Evolutionary conservation across 2,113 vertebrate species (phyloP).

Genomic region (Engystomops pustulosus): DNA sequence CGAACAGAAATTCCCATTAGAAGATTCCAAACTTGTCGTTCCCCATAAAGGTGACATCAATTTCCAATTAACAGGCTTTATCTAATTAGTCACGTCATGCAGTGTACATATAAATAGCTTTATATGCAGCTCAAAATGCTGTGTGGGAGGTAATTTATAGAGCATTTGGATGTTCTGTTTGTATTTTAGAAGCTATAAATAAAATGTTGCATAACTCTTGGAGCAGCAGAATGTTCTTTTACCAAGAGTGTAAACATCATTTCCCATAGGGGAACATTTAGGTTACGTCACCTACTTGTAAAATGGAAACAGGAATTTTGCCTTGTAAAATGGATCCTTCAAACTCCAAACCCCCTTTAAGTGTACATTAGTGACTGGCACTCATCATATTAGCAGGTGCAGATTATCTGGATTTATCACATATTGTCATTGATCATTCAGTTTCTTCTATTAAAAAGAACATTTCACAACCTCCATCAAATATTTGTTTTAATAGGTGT

Average conservation of each 20-base stretch:
- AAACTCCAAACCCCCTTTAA: too few species aligned
- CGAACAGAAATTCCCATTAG: constrained; percentile 57
- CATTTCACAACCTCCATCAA: too few species aligned
- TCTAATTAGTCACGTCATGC: constrained; percentile 50
- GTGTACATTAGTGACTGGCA: too few species aligned
- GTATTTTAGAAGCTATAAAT: constrained; percentile 23
- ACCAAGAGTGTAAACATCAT: neutral
- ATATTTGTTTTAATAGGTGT: too few species aligned
- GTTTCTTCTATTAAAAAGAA: too few species aligned
- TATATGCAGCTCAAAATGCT: constrained; percentile 23
- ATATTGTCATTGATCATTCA: too few species aligned
- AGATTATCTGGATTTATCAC: too few species aligned
- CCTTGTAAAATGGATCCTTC: too few species aligned
- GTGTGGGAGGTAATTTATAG: neutral
- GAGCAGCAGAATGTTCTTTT: neutral
- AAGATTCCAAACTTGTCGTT: constrained; percentile 62
- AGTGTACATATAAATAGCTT: constrained; percentile 34
- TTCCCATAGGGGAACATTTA: neutral
- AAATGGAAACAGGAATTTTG: too few species aligned
- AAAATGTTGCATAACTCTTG: constrained; percentile 26
- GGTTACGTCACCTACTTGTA: neutral
- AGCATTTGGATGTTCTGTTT: neutral
- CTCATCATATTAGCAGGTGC: too few species aligned
- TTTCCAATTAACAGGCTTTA: constrained; percentile 47
- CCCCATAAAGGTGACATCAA: constrained; percentile 58